A percentile compares a stretch with the other conserved stretches of the same genome.
phyloP scores from a whole-genome alignment of 2,888 invertebrate genomes.

The Chironomus tentans region DNA sequence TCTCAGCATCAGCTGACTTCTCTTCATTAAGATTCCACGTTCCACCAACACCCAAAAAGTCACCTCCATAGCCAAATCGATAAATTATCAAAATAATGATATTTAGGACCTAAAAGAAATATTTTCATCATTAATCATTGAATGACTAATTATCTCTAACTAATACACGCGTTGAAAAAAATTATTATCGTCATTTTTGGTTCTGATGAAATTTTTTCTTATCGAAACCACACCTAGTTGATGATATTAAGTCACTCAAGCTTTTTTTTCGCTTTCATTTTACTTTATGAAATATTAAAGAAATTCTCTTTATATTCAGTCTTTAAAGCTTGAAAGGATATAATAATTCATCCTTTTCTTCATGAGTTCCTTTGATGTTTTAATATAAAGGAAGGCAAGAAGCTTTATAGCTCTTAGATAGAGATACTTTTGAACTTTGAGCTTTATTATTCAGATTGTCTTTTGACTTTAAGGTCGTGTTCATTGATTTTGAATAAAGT shows the following conservation, averaged over 20 bases:
- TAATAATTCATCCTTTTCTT: too few relatives aligned
- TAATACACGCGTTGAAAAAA: slow-evolving; percentile 3
- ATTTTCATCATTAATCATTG: not conserved
- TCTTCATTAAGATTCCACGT: slow-evolving; percentile 86
- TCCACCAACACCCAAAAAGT: slow-evolving; percentile 78
- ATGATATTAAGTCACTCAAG: slow-evolving; percentile 2
- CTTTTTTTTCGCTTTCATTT: not conserved
- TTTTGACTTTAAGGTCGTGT: too few relatives aligned
- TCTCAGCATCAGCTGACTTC: slow-evolving; percentile 79
- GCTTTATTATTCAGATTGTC: too few relatives aligned
- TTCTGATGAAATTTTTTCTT: not conserved
- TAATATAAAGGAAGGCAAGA: not conserved
- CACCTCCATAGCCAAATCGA: slow-evolving; percentile 71
- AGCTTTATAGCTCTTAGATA: not conserved
- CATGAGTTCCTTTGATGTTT: not conserved
- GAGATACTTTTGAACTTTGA: too few relatives aligned
- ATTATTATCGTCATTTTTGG: not conserved
- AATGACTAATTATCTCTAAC: not conserved
- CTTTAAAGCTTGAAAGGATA: too few relatives aligned
- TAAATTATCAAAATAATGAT: slow-evolving; percentile 70
- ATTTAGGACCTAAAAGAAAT: slow-evolving; percentile 61
- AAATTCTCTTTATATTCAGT: too few relatives aligned
- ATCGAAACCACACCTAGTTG: slow-evolving; percentile 9
- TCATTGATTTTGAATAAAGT: too few relatives aligned
- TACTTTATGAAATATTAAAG: too few relatives aligned